phyloP scores from a whole-genome alignment of 2,113 vertebrate genomes.

The Blennius ocellaris region DNA sequence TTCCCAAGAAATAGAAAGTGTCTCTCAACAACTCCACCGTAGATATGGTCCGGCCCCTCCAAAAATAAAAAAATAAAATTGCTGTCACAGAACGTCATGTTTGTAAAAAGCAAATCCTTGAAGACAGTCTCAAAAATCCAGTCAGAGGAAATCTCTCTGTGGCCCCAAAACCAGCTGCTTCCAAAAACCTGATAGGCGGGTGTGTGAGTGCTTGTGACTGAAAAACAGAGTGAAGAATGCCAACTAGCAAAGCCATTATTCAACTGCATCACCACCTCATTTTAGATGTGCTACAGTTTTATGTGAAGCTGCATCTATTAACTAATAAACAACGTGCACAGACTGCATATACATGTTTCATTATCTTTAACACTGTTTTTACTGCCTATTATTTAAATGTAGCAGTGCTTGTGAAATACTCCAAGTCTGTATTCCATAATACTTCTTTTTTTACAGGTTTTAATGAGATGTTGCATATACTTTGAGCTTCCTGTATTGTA shows the following conservation, averaged over 20 bases:
- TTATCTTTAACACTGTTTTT: not conserved
- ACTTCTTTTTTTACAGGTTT: not conserved
- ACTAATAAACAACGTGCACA: not conserved
- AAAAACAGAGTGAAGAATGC: conserved; percentile 40
- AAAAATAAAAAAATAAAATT: conserved; percentile 28
- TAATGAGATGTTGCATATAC: not conserved
- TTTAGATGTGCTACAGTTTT: not conserved
- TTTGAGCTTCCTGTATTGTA: not conserved
- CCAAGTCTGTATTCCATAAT: no score
- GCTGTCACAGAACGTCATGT: conserved; percentile 53
- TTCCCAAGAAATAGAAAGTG: conserved; percentile 20
- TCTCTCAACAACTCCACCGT: conserved; percentile 21
- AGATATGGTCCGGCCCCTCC: conserved; percentile 12
- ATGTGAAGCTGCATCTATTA: not conserved
- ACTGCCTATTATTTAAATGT: not conserved
- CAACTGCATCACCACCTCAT: conserved; percentile 5
- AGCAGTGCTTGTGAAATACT: not conserved
- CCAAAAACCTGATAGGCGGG: conserved; percentile 35
- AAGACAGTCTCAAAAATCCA: conserved; percentile 54
- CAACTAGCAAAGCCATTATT: conserved; percentile 6
- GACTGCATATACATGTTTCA: not conserved
- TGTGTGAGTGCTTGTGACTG: conserved; percentile 33
- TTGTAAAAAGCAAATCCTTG: conserved; percentile 45
- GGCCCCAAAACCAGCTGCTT: conserved; percentile 45
- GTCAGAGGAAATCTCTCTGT: conserved; percentile 53